phyloP scores from a whole-genome alignment of 2,888 invertebrate species.

The Eilema caniola region DNA sequence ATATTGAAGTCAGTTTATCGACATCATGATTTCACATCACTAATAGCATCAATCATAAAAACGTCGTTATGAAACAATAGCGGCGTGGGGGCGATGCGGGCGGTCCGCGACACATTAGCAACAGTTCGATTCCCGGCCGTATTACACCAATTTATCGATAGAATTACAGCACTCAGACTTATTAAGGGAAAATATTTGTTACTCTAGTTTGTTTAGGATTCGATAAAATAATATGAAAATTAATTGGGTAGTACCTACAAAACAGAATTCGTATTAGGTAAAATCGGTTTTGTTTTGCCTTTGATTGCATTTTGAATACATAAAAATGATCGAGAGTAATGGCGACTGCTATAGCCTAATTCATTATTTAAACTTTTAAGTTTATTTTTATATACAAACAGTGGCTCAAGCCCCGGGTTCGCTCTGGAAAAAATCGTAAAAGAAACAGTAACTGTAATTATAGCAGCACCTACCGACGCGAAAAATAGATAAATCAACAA shows the following conservation, averaged over 20 bases:
- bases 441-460: too few species aligned
- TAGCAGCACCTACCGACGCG: too few species aligned
- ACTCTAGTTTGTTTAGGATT: not conserved
- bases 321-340: too few species aligned
- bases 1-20: constrained; percentile 21
- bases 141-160: constrained; percentile 44
- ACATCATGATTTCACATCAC: constrained; percentile 60
- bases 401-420: too few species aligned
- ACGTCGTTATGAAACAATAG: constrained; percentile 77
- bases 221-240: not conserved
- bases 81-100: constrained; percentile 81
- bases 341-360: too few species aligned
- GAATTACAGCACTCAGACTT: constrained; percentile 39
- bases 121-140: constrained; percentile 41
- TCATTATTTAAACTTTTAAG: too few species aligned
- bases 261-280: too few species aligned
- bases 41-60: constrained; percentile 81
- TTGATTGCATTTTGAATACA: too few species aligned
- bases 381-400: too few species aligned
- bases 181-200: constrained; percentile 14
- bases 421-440: too few species aligned
- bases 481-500: too few species aligned
- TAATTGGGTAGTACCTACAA: not conserved
- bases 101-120: constrained; percentile 71
- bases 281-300: too few species aligned